Conservation (phyloP, 2,888 invertebrate species). For the Galeopsomyia nigrocyanea region DNA sequence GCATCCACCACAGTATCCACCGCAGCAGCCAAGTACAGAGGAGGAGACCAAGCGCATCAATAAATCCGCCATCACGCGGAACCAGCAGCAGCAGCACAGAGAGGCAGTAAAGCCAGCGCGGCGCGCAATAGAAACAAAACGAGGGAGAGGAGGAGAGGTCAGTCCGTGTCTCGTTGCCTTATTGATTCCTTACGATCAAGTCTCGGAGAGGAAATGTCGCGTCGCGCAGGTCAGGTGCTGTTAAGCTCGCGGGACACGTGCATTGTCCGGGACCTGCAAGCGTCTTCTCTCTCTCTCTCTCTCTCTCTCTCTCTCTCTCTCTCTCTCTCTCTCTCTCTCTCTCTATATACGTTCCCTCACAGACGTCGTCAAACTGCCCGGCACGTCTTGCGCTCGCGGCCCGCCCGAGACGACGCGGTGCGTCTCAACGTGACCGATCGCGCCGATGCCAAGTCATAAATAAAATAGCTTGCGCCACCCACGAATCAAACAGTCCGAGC, state of each 20-base stretch:
- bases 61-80: background rate
- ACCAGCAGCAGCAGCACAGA: conserved; percentile 30
- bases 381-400: conserved; percentile 53
- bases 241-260: conserved; percentile 62
- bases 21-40: conserved; percentile 13
- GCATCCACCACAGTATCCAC: no score
- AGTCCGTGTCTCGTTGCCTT: conserved; percentile 52
- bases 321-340: no score
- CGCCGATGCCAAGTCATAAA: conserved; percentile 55
- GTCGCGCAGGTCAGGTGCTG: conserved; percentile 46
- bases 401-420: conserved; percentile 50
- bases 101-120: conserved; percentile 6
- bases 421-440: conserved; percentile 49
- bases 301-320: conserved; percentile 20
- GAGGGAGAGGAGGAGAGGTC: conserved; percentile 53
- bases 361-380: conserved; percentile 59
- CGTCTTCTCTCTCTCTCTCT: conserved; percentile 48
- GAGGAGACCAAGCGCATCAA: conserved; percentile 26
- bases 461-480: conserved; percentile 49
- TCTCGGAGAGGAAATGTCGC: background rate
- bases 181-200: conserved; percentile 59
- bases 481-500: conserved; percentile 4
- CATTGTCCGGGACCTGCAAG: conserved; percentile 53
- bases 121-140: conserved; percentile 49
- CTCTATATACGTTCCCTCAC: conserved; percentile 46